A percentile compares a stretch with the other conserved stretches of the same genome.
Conservation (phyloP, 2,888 invertebrate genomes). For the Eurois occulta region DNA sequence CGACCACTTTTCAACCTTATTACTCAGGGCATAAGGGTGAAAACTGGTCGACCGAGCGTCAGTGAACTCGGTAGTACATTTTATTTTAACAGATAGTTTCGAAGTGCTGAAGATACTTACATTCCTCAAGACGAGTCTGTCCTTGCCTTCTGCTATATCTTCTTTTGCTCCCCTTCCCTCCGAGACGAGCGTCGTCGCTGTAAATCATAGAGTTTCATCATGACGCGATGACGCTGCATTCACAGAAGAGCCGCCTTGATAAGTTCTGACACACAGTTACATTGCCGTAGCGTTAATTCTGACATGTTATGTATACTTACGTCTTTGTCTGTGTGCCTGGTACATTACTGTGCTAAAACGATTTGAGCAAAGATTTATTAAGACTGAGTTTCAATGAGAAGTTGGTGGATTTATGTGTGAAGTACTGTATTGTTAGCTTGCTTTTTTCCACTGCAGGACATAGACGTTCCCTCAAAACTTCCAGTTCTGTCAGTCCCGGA, state of each 20-base stretch:
- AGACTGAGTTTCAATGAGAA: too few species aligned
- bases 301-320: not conserved
- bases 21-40: too few species aligned
- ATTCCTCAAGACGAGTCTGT: not conserved
- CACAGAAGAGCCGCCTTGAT: not conserved
- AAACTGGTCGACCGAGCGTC: too few species aligned
- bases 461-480: too few species aligned
- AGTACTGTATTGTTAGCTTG: not conserved
- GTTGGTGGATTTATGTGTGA: too few species aligned
- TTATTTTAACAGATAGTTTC: too few species aligned
- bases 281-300: constrained; percentile 7
- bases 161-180: not conserved
- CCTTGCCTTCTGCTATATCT: constrained; percentile 7
- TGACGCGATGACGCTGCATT: constrained; percentile 31
- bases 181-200: not conserved
- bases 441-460: not conserved
- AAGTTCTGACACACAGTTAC: constrained; percentile 22
- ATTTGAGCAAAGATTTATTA: not conserved
- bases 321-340: not conserved
- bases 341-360: not conserved
- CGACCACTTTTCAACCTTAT: too few species aligned
- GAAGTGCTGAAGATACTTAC: not conserved
- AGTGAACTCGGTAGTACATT: too few species aligned
- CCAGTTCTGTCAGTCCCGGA: too few species aligned
- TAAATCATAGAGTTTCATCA: constrained; percentile 42